A percentile compares a stretch with the other conserved stretches of the same genome.
Evolutionary conservation across 2,888 invertebrate species (phyloP).

Genomic region (Glaucopsyche alexis): DNA sequence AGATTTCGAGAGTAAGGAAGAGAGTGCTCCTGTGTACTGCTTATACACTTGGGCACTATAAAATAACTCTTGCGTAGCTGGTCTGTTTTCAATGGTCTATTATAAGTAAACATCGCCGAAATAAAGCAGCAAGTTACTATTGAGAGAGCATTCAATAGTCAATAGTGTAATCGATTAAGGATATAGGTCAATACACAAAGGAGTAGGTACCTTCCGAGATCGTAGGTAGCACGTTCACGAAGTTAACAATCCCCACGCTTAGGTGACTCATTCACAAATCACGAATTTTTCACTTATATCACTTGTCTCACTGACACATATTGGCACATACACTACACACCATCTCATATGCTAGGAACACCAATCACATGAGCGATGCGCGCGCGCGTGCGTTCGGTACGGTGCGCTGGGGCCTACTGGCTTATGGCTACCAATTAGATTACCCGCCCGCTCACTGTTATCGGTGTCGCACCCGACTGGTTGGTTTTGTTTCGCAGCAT

Average conservation of each 20-base stretch:
- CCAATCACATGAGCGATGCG: slow-evolving; percentile 64
- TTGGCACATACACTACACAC: slow-evolving; percentile 50
- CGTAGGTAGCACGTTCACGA: slow-evolving; percentile 77
- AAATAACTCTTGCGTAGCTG: no score
- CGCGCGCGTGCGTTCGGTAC: slow-evolving; percentile 62
- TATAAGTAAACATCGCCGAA: not conserved
- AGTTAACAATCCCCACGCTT: slow-evolving; percentile 76
- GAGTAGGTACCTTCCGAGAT: slow-evolving; percentile 69
- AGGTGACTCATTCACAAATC: slow-evolving; percentile 77
- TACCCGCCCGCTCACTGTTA: slow-evolving; percentile 68
- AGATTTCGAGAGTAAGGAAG: no score
- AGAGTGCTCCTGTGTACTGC: no score
- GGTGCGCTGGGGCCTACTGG: slow-evolving; percentile 69
- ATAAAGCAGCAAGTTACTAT: not conserved
- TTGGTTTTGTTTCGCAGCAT: slow-evolving; percentile 3
- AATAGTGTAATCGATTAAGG: not conserved
- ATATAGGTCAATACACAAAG: slow-evolving; percentile 23
- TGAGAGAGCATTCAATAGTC: not conserved
- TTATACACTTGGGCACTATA: no score
- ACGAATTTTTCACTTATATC: slow-evolving; percentile 47
- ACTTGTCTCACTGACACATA: slow-evolving; percentile 4
- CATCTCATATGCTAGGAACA: slow-evolving; percentile 61
- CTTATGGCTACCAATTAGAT: slow-evolving; percentile 35
- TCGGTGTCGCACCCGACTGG: slow-evolving; percentile 4
- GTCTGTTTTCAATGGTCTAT: no score